Base-by-base conservation (phyloP, 2,888 invertebrate genomes). In the Drosophila sordidapex region DNA sequence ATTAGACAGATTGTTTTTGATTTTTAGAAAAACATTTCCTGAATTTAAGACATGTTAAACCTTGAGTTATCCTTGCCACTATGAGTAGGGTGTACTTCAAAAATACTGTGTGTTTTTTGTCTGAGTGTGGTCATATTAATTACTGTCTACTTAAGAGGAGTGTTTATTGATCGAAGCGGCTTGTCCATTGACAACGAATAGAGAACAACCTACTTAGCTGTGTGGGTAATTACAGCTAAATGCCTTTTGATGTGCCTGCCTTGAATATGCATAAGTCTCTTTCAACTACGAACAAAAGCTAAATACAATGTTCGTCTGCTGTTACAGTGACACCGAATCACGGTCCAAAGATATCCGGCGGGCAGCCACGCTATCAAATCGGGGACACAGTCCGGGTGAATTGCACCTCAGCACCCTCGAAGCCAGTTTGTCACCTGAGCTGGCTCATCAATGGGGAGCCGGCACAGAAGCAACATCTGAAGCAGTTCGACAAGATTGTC, bases 361-460 rank as follows among this genome's bases (percentile, higher is more conserved):
- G 97, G 8, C 95, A 95, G 76, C 95, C 96, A 10, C 95, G 97
- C 70, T 97, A 97, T 93, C 96, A 97, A 92, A 95, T 96, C 60
- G 97, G 97, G 1, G 97, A 97, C 92, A 94, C 95, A 40, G 97
- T 97, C 25, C 95, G 96, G 65, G 96, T 97, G 71, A 97, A 97
- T 93, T 97, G 97, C 94, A 97, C 97, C 13, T 97, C 97, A n/a
- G 96, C 96, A 18, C 94, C 96, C 81, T 97, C 97, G 51, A 95
- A 96, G 90, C 97, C 97, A 1, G 96, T 96, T 4, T 97, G 97
- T 35, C 95, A 95, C 83, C 95, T 97, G 46, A 95, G 96, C 82
- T 97, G 97, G 97, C 96, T 96, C 93, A 96, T 97, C 93, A 97
- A 97, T 92, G 97, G 97, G 11, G 96, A 97, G 89, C 96, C 96